Evolutionary conservation across 2,797 vertebrate species (phyloP), one percentile per base, ranked within the genome.

Genomic region (Harpagifer antarcticus): DNA sequence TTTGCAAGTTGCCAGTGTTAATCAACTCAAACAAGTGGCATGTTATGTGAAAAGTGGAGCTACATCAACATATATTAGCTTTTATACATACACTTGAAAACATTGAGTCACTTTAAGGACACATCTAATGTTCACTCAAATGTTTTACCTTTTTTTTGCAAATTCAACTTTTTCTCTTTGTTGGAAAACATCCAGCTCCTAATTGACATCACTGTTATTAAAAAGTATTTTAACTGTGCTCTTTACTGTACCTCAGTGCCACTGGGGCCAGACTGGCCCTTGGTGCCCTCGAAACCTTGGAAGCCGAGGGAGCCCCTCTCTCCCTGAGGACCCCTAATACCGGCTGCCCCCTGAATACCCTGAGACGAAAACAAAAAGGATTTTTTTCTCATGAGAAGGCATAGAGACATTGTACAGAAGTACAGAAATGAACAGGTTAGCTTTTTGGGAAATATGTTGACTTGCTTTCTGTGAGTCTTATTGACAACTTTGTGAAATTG

Each of bases 201-300:
- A 27, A 53, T 13, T 20, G 10, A 43, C 5, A 50, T 43, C 20
- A 20, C 27, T 16, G 48, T 42, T 31, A 52, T 5, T 43, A 1
- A 10, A 10, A 45, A 37, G 12, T 68, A 7, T 0, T 16, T 33
- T 27, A n/a, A n/a, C 9, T n/a, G 23, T 31, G 7, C 3, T 63
- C 77, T 80, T 93, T 92, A 20, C 27, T 40, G 75, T 90, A 97
- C 97, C 68, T 94, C 90, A 2, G 88, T 50, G 27, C 96, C 97
- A 58, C 0, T 79, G 2, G 73, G 59, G 10, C 96, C 97, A 0
- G 58, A 85, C 0, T 79, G 93, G 70, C 97, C 97, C 37, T 90
- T 94, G 47, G 66, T 62, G 53, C 97, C 97, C 0, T 81, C 79
- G 47, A 97, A 97, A 27, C 97, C 97, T 23, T 50, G 91, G 65